Percentiles rank a stretch among this genome's conserved stretches.
Conservation (phyloP, 2,888 invertebrate genomes). For the Cerastoderma edule region DNA sequence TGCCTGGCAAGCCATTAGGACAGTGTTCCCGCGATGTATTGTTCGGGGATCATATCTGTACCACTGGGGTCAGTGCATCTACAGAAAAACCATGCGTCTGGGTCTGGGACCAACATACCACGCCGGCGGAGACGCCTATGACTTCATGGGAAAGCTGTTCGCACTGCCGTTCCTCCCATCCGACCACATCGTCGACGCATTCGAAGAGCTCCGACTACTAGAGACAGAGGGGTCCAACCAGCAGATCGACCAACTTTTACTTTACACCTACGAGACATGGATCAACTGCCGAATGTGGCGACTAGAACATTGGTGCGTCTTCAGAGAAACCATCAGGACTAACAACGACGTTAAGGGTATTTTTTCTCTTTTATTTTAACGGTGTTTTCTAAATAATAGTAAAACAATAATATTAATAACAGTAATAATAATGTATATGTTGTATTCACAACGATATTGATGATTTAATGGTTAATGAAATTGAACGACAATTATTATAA, state of each 20-base stretch:
- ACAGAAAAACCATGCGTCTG: conserved; percentile 7
- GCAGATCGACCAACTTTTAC: neutral
- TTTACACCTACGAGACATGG: conserved; percentile 21
- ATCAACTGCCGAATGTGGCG: conserved; percentile 14
- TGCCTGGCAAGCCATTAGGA: conserved; percentile 4
- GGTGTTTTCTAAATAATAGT: neutral
- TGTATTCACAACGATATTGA: too few species aligned
- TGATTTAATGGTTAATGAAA: too few species aligned
- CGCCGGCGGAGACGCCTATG: neutral
- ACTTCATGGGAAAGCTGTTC: conserved; percentile 6
- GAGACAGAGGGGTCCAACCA: neutral
- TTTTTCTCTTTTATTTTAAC: too few species aligned
- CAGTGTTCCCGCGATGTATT: neutral
- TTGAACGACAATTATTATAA: too few species aligned
- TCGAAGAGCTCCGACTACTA: neutral
- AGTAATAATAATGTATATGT: too few species aligned
- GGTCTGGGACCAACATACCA: conserved; percentile 3
- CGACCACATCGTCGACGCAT: conserved; percentile 17
- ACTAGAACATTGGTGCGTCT: conserved; percentile 26
- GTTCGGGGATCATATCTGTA: conserved; percentile 5
- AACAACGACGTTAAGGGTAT: conserved; percentile 39
- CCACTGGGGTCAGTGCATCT: conserved; percentile 15
- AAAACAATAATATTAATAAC: too few species aligned
- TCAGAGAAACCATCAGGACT: conserved; percentile 12
- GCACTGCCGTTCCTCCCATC: conserved; percentile 16